Evolutionary conservation across 2,797 vertebrate genomes (phyloP).

Genomic region (Hylomyscus alleni): DNA sequence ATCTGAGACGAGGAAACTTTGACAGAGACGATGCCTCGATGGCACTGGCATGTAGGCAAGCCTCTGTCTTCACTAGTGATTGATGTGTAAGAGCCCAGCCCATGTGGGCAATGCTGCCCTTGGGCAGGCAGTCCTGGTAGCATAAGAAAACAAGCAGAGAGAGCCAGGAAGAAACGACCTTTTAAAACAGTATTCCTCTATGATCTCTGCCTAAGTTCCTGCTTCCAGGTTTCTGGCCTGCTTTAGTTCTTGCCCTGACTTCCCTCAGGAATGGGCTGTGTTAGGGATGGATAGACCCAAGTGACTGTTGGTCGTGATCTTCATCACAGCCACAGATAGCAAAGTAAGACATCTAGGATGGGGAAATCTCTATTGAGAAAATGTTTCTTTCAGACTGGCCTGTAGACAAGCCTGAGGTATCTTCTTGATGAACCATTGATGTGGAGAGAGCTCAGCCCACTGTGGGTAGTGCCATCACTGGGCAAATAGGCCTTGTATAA

Average conservation of each 20-base stretch:
- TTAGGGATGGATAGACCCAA: neutral
- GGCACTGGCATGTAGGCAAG: neutral
- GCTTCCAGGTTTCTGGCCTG: neutral
- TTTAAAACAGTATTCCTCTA: neutral
- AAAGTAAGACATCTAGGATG: neutral
- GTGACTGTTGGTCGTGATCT: neutral
- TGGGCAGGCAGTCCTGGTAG: too few species aligned
- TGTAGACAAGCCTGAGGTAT: neutral
- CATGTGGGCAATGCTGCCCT: neutral
- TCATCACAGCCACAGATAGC: neutral
- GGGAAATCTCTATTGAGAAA: neutral
- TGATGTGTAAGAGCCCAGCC: neutral
- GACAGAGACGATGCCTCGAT: neutral
- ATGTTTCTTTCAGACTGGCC: neutral
- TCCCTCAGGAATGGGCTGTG: neutral
- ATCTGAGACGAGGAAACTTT: neutral
- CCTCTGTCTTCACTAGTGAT: neutral
- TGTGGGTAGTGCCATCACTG: too few species aligned
- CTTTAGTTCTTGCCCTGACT: neutral
- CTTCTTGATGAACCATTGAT: neutral
- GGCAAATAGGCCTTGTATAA: neutral
- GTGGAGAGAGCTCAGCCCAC: neutral
- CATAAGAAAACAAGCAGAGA: neutral
- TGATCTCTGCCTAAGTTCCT: neutral
- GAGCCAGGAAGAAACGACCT: too few species aligned